Base-by-base conservation (phyloP, 2,888 invertebrate genomes). In the Heteromyza rotundicornis region DNA sequence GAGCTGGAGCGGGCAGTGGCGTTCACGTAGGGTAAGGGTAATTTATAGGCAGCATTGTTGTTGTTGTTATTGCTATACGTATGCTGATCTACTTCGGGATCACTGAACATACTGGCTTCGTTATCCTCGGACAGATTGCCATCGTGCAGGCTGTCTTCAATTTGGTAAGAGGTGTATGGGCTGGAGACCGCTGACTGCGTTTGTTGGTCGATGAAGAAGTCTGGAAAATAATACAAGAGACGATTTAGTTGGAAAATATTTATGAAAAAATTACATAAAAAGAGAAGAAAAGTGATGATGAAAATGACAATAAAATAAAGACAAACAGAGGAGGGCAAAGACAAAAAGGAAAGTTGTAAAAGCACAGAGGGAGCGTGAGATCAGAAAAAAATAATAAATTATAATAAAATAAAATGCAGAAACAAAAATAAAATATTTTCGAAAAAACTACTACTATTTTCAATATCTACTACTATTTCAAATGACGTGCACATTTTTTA, bases 201-300 rank as follows among this genome's bases (percentile, higher is more conserved):
- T 59, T 81, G 79, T 49, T 75, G 73, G 59, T 81, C 79, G 64
- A 82, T 79, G 64, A 81, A 81, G 64, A 80, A 82, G 67, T 78
- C 81, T 80, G 57, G 27, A 65, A 66, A 10, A 35, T 19, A n/a
- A 62, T 16, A 10, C 23, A 17, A 19, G 14, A 35, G 17, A 32
- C 1, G 5, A 8, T 5, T 32, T 32, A 32, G 32, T 32, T 32
- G 23, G 20, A 58, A 7, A 56, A 27, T 23, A 22, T 40, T 22
- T 40, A n/a, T 22, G 3, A 19, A 40, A 12, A 52, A 52, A 52
- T 7, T 19, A 20, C 17, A 47, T 40, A 40, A 40, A 47, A 47
- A 5, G 19, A 17, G 19, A 20, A 47, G 19, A 20, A 19, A 50
- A 16, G 36, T 5, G 35, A 3, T 22, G 35, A 35, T 2, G 1